Evolutionary conservation across 2,113 vertebrate species (phyloP).

Genomic region (Tragelaphus imberbis): DNA sequence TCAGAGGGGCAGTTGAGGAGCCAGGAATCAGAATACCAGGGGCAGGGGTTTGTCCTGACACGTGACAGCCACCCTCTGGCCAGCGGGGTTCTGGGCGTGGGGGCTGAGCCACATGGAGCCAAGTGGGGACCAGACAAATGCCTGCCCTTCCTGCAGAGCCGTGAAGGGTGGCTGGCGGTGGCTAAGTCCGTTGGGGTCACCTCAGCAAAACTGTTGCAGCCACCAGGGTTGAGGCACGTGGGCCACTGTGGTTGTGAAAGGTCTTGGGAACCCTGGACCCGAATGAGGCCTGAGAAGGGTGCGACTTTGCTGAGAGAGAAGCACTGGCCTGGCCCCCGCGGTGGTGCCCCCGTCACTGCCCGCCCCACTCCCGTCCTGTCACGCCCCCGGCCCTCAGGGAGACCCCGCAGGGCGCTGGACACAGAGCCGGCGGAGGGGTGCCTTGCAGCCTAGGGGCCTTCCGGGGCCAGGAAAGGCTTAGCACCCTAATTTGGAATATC

Average conservation of each 20-base stretch:
- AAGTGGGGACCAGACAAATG: fast-evolving
- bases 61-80: fast-evolving
- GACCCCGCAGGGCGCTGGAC: not conserved
- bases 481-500: not conserved
- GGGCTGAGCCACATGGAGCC: not conserved
- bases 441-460: not conserved
- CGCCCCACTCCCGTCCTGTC: fast-evolving
- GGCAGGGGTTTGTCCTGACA: not conserved
- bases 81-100: not conserved
- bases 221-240: fast-evolving
- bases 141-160: not conserved
- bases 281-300: not conserved
- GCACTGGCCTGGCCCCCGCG: not conserved
- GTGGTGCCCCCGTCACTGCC: fast-evolving
- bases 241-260: not conserved
- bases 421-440: not conserved
- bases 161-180: fast-evolving
- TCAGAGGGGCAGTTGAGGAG: not conserved
- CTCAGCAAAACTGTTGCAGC: not conserved
- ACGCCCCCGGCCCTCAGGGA: not conserved
- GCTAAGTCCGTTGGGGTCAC: not conserved
- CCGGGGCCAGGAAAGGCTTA: fast-evolving
- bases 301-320: not conserved
- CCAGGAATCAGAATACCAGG: not conserved
- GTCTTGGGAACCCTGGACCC: not conserved